Base-by-base conservation (phyloP, 2,797 vertebrate genomes). In the Spea hammondii region DNA sequence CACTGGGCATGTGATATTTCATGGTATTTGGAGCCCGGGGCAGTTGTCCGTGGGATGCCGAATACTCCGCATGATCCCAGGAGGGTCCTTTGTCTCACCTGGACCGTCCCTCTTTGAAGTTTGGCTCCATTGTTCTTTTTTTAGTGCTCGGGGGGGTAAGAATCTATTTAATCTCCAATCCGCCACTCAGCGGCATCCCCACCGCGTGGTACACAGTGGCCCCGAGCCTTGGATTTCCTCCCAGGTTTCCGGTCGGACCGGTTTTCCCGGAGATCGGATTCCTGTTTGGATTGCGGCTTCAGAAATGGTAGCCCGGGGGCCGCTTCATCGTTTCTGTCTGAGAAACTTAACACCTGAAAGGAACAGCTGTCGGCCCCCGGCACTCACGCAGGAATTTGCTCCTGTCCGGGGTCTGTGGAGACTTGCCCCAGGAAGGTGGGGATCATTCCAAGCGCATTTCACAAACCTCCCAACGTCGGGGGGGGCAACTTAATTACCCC, bases 201-300 rank as follows among this genome's bases (percentile, higher is more conserved):
- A 47, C 62, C 57, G 17, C 54, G 7, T 54, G 73, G 64, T 64
- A 45, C 53, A 46, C 8, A n/a, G 64, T 74, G 74, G 78, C 78
- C 78, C 13, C 32, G 10, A 65, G 78, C 17, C 72, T 79, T 74
- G 72, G 78, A 74, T 79, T 79, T 79, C 78, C 47, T 70, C 49
- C 17, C 65, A 79, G 55, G 46, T 45, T 17, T 70, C 72, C n/a
- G 66, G 78, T 79, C n/a, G 2, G 78, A 79, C 78, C 72, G 45
- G 78, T 74, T 9, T 13, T 8, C 68, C 78, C 49, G 11, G 78
- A 45, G 72, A 74, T 79, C 66, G n/a, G 74, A 45, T 79, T 79
- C 72, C 78, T 74, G 78, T 74, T 67, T 64, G 57, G 78, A 79
- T 79, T 74, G 62, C 17, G 66, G 50, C 48, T 79, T 79, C 78